These are phyloP conservation scores for Chrysopilus asiliformis DNA, from an alignment of 2,888 invertebrate species.

Conservation along the genomic window DNA sequence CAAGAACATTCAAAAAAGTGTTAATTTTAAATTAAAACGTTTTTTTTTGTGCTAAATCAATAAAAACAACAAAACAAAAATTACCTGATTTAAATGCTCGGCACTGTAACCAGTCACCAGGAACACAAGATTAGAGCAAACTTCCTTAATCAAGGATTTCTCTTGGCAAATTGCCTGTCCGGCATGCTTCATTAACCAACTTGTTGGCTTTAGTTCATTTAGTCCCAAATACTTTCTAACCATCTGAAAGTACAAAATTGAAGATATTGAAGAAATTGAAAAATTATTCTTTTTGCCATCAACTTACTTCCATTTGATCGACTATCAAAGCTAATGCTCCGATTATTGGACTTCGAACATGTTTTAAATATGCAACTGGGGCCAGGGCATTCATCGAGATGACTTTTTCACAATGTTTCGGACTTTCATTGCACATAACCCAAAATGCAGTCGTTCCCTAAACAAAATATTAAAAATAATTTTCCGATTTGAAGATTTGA, in stretches of 20 bases:
- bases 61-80: too few relatives aligned
- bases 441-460: slow-evolving; percentile 34
- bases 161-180: neutral
- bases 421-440: slow-evolving; percentile 26
- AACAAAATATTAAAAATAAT: too few relatives aligned
- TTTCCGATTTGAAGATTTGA: too few relatives aligned
- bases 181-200: neutral
- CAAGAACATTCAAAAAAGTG: too few relatives aligned
- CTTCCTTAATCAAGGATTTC: neutral
- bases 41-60: too few relatives aligned
- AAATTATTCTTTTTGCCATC: too few relatives aligned
- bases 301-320: slow-evolving; percentile 9
- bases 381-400: slow-evolving; percentile 27
- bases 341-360: slow-evolving; percentile 13
- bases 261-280: neutral
- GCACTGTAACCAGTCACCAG: neutral
- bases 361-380: slow-evolving; percentile 26
- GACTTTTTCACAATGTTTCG: slow-evolving; percentile 32
- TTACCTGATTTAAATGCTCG: slow-evolving; percentile 3
- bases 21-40: too few relatives aligned
- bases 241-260: neutral
- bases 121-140: neutral
- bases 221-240: neutral
- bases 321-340: slow-evolving; percentile 1
- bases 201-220: neutral